Conservation (phyloP, 2,797 vertebrate species). For the Scomberomorus guttatus region DNA sequence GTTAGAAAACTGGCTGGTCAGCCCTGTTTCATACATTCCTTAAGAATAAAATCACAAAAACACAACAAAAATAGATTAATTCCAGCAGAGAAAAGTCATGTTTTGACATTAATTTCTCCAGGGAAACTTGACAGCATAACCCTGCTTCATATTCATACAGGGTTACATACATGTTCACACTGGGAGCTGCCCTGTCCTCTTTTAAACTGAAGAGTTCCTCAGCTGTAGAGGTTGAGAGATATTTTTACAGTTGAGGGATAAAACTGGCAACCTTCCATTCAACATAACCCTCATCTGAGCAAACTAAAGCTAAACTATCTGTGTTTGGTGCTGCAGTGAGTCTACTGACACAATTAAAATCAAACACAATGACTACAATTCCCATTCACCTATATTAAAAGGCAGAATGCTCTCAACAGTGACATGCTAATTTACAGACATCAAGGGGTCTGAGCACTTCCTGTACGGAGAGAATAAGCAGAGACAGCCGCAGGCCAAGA, state of each 20-base stretch:
- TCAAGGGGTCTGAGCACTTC: conserved; percentile 4
- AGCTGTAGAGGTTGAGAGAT: not conserved
- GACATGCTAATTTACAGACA: conserved; percentile 15
- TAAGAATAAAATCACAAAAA: conserved; percentile 10
- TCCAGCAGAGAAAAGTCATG: not conserved
- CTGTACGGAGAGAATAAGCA: not conserved
- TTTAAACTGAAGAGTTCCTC: not conserved
- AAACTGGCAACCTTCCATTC: not conserved
- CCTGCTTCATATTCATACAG: conserved; percentile 11
- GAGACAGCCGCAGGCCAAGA: not conserved
- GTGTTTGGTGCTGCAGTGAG: not conserved
- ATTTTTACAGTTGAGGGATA: not conserved
- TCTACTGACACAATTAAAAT: not conserved
- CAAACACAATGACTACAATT: conserved; percentile 1
- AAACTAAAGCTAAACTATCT: not conserved
- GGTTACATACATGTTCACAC: not conserved
- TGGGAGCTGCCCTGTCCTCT: not conserved
- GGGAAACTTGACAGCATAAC: not conserved
- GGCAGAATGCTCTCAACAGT: conserved; percentile 5
- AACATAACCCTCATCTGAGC: conserved; percentile 3
- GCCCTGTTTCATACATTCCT: not conserved
- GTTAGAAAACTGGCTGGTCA: conserved; percentile 4
- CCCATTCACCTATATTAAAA: not conserved
- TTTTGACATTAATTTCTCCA: not conserved
- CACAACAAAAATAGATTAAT: not conserved